Conservation (phyloP, 2,888 invertebrate species). For the Mesoligia furuncula region DNA sequence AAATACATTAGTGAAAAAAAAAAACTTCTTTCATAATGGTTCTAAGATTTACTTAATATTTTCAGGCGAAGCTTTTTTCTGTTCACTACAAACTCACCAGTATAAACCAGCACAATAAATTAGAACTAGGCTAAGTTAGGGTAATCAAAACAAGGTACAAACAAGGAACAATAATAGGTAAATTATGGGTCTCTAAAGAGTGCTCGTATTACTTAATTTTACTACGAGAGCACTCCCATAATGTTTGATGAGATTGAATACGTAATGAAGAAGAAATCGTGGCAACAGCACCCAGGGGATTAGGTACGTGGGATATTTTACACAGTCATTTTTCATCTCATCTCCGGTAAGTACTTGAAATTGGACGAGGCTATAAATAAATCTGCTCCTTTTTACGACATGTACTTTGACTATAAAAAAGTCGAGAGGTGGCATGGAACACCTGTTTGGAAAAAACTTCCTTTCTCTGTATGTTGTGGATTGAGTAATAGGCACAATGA, state of each 20-base stretch:
- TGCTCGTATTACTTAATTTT: not conserved
- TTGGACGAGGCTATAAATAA: not conserved
- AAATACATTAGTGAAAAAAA: not conserved
- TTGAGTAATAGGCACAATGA: not conserved
- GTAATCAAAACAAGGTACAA: not conserved
- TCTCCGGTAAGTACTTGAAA: not conserved
- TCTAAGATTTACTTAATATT: no score
- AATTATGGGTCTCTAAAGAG: not conserved
- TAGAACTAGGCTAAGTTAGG: not conserved
- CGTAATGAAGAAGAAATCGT: constrained; percentile 10
- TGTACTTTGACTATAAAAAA: no score
- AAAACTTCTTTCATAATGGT: no score
- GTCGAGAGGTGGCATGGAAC: no score
- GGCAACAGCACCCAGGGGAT: not conserved
- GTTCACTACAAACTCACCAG: not conserved
- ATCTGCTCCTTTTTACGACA: no score
- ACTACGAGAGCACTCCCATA: not conserved
- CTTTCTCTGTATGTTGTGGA: no score
- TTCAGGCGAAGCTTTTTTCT: not conserved
- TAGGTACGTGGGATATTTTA: not conserved
- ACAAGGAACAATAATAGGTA: not conserved
- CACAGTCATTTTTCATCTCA: not conserved
- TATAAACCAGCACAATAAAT: not conserved
- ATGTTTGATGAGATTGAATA: constrained; percentile 19
- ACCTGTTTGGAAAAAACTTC: no score